Evolutionary conservation across 2,113 vertebrate species (phyloP).

Genomic region (Syngnathoides biaculeatus): DNA sequence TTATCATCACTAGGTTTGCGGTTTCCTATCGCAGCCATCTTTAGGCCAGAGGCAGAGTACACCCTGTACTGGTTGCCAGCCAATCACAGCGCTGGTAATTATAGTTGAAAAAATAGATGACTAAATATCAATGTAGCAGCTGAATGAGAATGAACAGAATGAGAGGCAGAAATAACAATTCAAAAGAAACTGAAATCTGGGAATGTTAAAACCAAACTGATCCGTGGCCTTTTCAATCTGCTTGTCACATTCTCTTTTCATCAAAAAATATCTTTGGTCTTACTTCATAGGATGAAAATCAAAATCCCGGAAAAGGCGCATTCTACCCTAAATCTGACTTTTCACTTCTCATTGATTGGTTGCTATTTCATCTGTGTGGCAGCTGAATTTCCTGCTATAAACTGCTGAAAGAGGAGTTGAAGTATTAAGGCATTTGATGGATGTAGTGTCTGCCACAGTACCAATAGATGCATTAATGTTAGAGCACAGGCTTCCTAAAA

Average conservation of each 20-base stretch:
- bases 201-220: not conserved
- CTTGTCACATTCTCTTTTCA: slow-evolving; percentile 3
- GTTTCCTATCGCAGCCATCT: no score
- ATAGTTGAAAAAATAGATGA: no score
- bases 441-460: slow-evolving; percentile 35
- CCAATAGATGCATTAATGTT: slow-evolving; percentile 41
- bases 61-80: no score
- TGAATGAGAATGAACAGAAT: slow-evolving; percentile 2
- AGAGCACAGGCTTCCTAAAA: slow-evolving; percentile 13
- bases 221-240: not conserved
- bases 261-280: slow-evolving; percentile 4
- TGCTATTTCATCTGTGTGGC: slow-evolving; percentile 22
- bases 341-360: slow-evolving; percentile 25
- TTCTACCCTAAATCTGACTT: slow-evolving; percentile 16
- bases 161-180: slow-evolving; percentile 18
- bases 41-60: no score
- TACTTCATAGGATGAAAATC: slow-evolving; percentile 14
- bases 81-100: no score
- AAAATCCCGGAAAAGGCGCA: slow-evolving; percentile 21
- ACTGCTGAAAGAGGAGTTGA: slow-evolving; percentile 15
- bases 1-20: no score
- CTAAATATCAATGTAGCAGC: no score
- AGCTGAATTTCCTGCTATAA: slow-evolving; percentile 29
- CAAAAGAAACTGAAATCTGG: slow-evolving; percentile 13
- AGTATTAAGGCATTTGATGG: slow-evolving; percentile 43